Evolutionary conservation across 1,140 invertebrate genomes (phyloP).

Genomic region (Pygmarrhopalites habei): DNA sequence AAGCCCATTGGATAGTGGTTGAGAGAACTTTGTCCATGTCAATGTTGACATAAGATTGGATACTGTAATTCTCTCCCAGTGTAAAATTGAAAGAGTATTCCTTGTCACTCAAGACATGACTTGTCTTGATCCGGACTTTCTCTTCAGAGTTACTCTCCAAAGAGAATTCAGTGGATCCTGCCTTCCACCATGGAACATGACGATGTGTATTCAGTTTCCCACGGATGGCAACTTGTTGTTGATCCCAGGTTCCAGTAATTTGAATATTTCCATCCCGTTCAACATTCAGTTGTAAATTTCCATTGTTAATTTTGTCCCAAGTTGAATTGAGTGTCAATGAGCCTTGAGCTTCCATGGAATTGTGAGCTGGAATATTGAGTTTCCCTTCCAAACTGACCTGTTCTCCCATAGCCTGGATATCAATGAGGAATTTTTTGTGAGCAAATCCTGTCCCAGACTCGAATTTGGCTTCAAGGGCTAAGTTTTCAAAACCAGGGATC

Average conservation of each 20-base stretch:
- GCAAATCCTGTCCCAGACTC: background rate
- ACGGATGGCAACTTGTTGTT: conserved; percentile 6
- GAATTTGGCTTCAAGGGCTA: conserved; percentile 11
- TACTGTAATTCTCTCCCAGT: background rate
- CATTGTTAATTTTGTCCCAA: conserved; percentile 18
- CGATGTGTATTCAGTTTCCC: conserved; percentile 2
- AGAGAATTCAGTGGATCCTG: conserved; percentile 1
- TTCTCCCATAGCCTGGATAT: conserved; percentile 6
- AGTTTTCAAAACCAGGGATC: conserved; percentile 15
- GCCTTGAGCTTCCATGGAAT: background rate
- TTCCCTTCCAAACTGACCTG: background rate
- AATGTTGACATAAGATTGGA: conserved; percentile 19
- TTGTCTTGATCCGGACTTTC: background rate
- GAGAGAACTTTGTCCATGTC: conserved; percentile 1
- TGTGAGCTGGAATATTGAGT: background rate
- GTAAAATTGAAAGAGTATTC: conserved; percentile 28
- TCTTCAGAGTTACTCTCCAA: conserved; percentile 9
- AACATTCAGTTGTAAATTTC: conserved; percentile 13
- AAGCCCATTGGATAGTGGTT: conserved; percentile 9
- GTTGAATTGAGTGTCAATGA: conserved; percentile 11
- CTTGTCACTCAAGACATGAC: conserved; percentile 12
- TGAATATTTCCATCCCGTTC: conserved; percentile 14
- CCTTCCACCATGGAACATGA: background rate
- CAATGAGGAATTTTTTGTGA: conserved; percentile 9
- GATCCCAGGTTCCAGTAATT: conserved; percentile 15